phyloP scores from a whole-genome alignment of 2,797 vertebrate genomes.

The Pseudotriccus pelzelni region DNA sequence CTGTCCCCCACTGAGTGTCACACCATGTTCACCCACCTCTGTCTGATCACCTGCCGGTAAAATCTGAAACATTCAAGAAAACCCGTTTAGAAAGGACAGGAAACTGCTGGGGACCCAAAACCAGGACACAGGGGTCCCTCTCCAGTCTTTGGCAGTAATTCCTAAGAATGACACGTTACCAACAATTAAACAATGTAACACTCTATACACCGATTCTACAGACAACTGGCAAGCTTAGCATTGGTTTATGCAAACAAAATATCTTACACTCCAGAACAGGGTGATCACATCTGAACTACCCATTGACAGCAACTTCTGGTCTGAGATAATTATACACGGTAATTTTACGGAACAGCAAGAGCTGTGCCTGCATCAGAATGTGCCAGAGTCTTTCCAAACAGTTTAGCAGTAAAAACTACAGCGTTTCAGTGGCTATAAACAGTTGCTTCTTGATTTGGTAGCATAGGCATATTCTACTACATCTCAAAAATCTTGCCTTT shows the following conservation, averaged over 20 bases:
- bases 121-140: neutral
- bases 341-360: neutral
- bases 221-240: neutral
- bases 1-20: conserved; percentile 96
- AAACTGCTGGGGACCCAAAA: neutral
- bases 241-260: neutral
- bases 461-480: neutral
- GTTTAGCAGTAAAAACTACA: neutral
- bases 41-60: conserved; percentile 91
- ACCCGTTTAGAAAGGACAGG: neutral
- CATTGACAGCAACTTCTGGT: neutral
- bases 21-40: conserved; percentile 95
- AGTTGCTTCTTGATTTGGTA: neutral
- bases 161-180: neutral
- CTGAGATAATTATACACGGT: neutral
- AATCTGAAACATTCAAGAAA: conserved; percentile 73
- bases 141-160: neutral
- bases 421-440: neutral
- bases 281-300: neutral
- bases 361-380: neutral
- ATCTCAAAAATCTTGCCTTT: neutral
- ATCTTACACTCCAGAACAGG: neutral
- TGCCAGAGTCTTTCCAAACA: neutral
- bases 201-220: neutral
- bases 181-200: neutral